Percentiles rank a stretch among this genome's conserved stretches.
These are phyloP conservation scores for Watsonalla cultraria DNA, from an alignment of 2,888 invertebrate genomes.

Conservation along the genomic window DNA sequence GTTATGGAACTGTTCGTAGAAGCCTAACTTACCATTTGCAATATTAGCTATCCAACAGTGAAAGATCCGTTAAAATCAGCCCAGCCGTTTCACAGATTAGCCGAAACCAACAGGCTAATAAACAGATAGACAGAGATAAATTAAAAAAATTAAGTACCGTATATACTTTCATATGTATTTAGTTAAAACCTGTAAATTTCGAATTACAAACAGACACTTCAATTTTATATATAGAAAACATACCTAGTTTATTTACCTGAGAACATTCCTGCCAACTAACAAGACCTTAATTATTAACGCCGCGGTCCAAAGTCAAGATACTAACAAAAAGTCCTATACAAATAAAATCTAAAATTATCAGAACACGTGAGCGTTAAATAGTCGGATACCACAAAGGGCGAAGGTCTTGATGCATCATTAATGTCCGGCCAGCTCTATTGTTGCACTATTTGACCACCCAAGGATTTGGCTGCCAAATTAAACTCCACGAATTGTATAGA, in stretches of 20 bases:
- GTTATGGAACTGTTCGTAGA: no score
- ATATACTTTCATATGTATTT: no score
- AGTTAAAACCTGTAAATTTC: no score
- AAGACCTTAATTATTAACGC: neutral
- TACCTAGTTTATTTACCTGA: no score
- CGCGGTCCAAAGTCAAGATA: neutral
- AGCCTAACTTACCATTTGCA: no score
- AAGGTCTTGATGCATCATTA: constrained; percentile 68
- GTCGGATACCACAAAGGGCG: constrained; percentile 49
- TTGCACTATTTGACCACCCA: constrained; percentile 69
- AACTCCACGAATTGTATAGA: constrained; percentile 60
- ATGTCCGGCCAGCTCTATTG: constrained; percentile 69
- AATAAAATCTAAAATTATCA: constrained; percentile 6
- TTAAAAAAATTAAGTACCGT: no score
- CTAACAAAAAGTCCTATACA: neutral
- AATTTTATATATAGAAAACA: neutral
- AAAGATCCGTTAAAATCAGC: no score
- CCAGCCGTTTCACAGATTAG: neutral
- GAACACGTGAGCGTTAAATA: constrained; percentile 33
- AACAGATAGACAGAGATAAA: no score
- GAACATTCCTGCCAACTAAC: neutral
- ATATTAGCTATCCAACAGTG: no score
- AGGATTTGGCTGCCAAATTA: constrained; percentile 49
- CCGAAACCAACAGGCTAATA: no score
- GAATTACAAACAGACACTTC: no score